These are phyloP conservation scores for Cheilosia urbana DNA, from an alignment of 2,888 invertebrate species.

Conservation along the genomic window DNA sequence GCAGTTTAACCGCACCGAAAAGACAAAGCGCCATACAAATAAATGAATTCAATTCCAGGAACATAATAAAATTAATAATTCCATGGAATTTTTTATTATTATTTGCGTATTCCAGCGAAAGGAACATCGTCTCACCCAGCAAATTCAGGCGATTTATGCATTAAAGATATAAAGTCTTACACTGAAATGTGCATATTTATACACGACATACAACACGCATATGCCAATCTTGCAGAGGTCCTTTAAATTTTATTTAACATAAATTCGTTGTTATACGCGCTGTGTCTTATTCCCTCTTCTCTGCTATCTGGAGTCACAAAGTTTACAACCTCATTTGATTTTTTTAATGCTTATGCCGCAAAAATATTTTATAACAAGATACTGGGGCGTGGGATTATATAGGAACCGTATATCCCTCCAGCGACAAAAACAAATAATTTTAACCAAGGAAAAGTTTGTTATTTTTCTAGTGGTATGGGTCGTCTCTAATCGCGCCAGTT, in stretches of 20 bases:
- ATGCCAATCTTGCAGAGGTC: constrained; percentile 40
- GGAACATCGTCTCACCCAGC: background rate
- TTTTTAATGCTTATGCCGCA: constrained; percentile 57
- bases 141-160: constrained; percentile 3
- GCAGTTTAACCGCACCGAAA: background rate
- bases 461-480: background rate
- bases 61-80: constrained; percentile 32
- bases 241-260: constrained; percentile 54
- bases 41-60: constrained; percentile 32
- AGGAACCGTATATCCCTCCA: constrained; percentile 29
- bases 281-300: constrained; percentile 10
- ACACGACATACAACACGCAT: constrained; percentile 1
- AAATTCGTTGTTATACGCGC: constrained; percentile 25
- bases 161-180: constrained; percentile 15
- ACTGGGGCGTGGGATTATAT: constrained; percentile 37
- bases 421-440: constrained; percentile 40
- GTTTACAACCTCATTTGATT: constrained; percentile 60
- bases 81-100: constrained; percentile 24
- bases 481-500: background rate
- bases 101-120: constrained; percentile 9
- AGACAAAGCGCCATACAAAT: background rate
- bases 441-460: constrained; percentile 34
- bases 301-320: constrained; percentile 24
- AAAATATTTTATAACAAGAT: constrained; percentile 51
- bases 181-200: background rate